Evolutionary conservation across 2,113 vertebrate genomes (phyloP).

Genomic region (Hymenochirus boettgeri): DNA sequence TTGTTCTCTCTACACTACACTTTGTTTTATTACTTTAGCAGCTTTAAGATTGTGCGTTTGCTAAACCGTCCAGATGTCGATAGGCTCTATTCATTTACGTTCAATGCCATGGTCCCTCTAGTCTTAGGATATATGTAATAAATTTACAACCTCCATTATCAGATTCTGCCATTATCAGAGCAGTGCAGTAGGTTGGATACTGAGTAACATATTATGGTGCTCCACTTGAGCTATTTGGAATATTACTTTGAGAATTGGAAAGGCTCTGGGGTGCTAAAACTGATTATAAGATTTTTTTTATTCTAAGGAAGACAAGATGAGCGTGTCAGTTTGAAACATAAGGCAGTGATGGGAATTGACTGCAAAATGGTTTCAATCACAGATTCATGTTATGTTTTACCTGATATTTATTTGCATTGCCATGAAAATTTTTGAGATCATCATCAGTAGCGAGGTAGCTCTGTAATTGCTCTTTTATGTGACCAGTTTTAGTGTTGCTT

Average conservation of each 20-base stretch:
- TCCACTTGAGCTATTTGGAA: constrained; percentile 60
- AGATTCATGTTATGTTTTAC: constrained; percentile 45
- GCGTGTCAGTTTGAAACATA: constrained; percentile 55
- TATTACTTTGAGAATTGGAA: constrained; percentile 67
- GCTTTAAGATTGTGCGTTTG: background rate
- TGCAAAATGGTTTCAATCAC: constrained; percentile 52
- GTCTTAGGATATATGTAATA: constrained; percentile 49
- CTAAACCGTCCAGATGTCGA: constrained; percentile 16
- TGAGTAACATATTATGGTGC: constrained; percentile 35
- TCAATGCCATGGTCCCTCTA: constrained; percentile 38
- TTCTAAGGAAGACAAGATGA: constrained; percentile 62
- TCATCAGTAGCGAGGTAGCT: background rate
- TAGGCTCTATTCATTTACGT: constrained; percentile 46
- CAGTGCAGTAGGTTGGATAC: constrained; percentile 50
- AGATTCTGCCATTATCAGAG: constrained; percentile 42
- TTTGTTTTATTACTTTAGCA: constrained; percentile 31
- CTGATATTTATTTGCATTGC: constrained; percentile 44
- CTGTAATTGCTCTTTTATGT: background rate
- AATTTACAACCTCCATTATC: constrained; percentile 51
- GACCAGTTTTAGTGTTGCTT: no score
- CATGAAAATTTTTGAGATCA: constrained; percentile 16
- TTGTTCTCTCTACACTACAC: background rate
- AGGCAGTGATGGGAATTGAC: constrained; percentile 47
- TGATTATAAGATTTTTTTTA: constrained; percentile 68
- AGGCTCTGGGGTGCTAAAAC: constrained; percentile 58